Evolutionary conservation across 2,888 invertebrate genomes (phyloP), one percentile per base, ranked within the genome.

Genomic region (Molanna angustata): DNA sequence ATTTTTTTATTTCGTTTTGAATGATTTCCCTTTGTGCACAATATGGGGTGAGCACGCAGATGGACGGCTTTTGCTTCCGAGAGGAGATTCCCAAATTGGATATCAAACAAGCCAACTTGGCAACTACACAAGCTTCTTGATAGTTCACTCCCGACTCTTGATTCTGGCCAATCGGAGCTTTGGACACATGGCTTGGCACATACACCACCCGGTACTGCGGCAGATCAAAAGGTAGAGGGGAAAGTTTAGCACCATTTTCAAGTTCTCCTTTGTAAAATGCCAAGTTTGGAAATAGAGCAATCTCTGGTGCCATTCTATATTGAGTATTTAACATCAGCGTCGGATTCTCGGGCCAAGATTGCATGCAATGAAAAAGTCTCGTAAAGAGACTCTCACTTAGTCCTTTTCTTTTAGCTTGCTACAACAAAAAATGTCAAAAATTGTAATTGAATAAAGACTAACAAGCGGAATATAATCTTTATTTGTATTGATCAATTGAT

Each of bases 221-320:
- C 57, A 75, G 14, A 16, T 13, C 17, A 4, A n/a, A 31, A 57
- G 57, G 3, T 76, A 64, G 1, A 57, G 54, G 1, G 65, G 63
- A 18, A 65, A 54, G 22, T 9, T 16, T 35, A 7, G 61, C 62
- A n/a, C 63, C 61, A 48, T 67, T 73, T 39, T 60, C 63, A 43
- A 90, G 69, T 57, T 66, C 69, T 4, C 78, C 78, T 39, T 70
- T 72, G 66, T 92, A 91, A 69, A 90, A 88, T 40, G 78, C 79
- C 31, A 74, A 69, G 69, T 88, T 91, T 1, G 94, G 93, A 78
- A 88, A 94, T 50, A 74, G 71, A 2, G 86, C 85, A 60, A 95
- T 93, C 49, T 85, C 84, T 1, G 80, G 78, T 61, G 90, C 86
- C 94, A 95, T 94, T 58, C 94, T 80, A 69, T 93, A 94, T 68